Evolutionary conservation across 1,140 invertebrate species (phyloP), one percentile per base, ranked within the genome.

Genomic region (Orussus abietinus): DNA sequence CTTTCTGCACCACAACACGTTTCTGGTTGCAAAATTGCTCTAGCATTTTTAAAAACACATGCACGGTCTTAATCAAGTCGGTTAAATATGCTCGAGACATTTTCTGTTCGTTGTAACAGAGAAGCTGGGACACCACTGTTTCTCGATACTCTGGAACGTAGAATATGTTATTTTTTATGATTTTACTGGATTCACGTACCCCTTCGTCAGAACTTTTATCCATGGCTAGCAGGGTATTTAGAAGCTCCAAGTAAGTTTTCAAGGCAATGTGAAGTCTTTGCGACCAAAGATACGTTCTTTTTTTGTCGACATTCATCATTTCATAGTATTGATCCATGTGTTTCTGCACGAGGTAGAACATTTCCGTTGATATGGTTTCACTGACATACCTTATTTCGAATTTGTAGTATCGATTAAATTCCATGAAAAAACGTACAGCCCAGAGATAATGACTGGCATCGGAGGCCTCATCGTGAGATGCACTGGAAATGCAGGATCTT

Each of bases 351-450:
- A 91, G 91, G 69, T 97, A 92, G 69, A 98, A 96, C 44, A 84
- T 83, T 41, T 85, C 80, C 1, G 90, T 82, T n/a, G 86, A 85
- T 77, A 96, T 81, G 5, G 90, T 93, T 77, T 94, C 90, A 66
- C 86, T 92, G 65, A 49, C 84, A 50, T 91, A 77, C 70, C 92
- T 90, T 47, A 95, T 81, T 72, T 89, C 80, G 60, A 92, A 90
- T 56, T 84, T 84, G 55, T 84, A 79, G 57, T 83, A 76, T 49
- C 95, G 81, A 78, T 95, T 96, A 71, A 98, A 97, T 71, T 96
- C 90, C 91, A 97, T 95, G 68, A 97, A 98, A 75, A 97, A 98
- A 62, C 86, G 83, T 54, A 96, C 75, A 5, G 89, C 83, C 92
- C 92, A 96, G 31, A 97, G 75, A 70, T 96, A 96, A 72, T 95